Conservation (phyloP, 1,140 invertebrate species). For the Argopecten irradians region DNA sequence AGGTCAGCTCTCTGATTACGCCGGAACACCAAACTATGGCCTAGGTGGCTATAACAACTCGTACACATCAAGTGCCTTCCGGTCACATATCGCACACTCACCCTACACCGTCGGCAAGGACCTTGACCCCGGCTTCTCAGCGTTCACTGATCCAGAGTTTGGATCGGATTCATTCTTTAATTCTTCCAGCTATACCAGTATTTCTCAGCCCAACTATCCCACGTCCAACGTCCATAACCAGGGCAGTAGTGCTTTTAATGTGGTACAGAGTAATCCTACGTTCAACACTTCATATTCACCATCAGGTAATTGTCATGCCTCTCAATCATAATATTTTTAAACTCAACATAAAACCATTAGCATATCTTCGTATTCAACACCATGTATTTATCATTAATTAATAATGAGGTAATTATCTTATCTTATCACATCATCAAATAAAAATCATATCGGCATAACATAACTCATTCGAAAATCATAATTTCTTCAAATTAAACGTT, state of each 20-base stretch:
- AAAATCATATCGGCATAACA: too few relatives aligned
- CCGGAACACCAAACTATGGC: slow-evolving; percentile 45
- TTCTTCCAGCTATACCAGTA: slow-evolving; percentile 39
- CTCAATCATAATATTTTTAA: background rate
- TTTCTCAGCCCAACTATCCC: slow-evolving; percentile 38
- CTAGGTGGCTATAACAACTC: slow-evolving; percentile 31
- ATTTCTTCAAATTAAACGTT: too few relatives aligned
- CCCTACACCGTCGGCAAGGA: slow-evolving; percentile 65
- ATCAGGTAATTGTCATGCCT: slow-evolving; percentile 44
- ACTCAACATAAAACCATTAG: too few relatives aligned
- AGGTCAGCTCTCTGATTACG: slow-evolving; percentile 59
- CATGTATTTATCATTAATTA: background rate
- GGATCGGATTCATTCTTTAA: slow-evolving; percentile 51
- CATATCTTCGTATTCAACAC: background rate
- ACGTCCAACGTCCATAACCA: slow-evolving; percentile 53
- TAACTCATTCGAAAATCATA: too few relatives aligned
- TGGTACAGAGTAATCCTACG: slow-evolving; percentile 63
- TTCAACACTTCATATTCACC: slow-evolving; percentile 46
- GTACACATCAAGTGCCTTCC: slow-evolving; percentile 57
- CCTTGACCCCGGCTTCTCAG: slow-evolving; percentile 59
- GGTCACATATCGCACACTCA: slow-evolving; percentile 49
- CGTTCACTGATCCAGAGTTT: slow-evolving; percentile 53
- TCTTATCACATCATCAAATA: background rate
- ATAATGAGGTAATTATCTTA: background rate
- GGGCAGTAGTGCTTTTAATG: slow-evolving; percentile 70